These are phyloP conservation scores for Grammomys dolichurus DNA, from an alignment of 2,113 vertebrate species.

Conservation along the genomic window DNA sequence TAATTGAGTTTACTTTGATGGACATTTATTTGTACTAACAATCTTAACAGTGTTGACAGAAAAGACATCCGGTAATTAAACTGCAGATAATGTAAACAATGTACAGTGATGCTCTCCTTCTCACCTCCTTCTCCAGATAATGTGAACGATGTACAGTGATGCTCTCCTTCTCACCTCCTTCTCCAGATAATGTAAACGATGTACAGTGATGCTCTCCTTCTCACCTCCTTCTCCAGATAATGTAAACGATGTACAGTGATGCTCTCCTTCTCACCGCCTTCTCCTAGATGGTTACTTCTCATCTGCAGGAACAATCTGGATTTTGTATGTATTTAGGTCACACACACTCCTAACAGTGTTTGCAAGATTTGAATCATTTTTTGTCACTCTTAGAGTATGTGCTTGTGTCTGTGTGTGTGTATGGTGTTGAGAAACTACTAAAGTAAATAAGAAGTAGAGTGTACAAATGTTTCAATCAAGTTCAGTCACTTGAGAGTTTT, in stretches of 20 bases:
- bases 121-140: neutral
- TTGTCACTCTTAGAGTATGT: neutral
- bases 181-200: neutral
- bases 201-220: neutral
- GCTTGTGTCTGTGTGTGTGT: neutral
- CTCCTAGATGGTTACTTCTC: neutral
- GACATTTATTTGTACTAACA: slow-evolving; percentile 11
- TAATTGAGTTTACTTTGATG: neutral
- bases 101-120: neutral
- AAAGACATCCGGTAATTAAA: slow-evolving; percentile 4
- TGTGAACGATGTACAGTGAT: no score
- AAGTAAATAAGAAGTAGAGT: neutral
- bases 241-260: neutral
- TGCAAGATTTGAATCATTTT: neutral
- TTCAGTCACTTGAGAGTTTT: neutral
- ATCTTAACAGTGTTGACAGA: neutral
- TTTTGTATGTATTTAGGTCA: neutral
- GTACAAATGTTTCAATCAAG: neutral
- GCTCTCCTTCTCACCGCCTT: neutral
- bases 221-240: neutral
- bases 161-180: neutral
- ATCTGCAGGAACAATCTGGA: neutral
- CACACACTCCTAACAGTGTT: neutral
- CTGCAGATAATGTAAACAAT: neutral
- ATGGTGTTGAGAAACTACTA: neutral